Base-by-base conservation (phyloP, 2,113 vertebrate genomes). In the Hassar affinis region DNA sequence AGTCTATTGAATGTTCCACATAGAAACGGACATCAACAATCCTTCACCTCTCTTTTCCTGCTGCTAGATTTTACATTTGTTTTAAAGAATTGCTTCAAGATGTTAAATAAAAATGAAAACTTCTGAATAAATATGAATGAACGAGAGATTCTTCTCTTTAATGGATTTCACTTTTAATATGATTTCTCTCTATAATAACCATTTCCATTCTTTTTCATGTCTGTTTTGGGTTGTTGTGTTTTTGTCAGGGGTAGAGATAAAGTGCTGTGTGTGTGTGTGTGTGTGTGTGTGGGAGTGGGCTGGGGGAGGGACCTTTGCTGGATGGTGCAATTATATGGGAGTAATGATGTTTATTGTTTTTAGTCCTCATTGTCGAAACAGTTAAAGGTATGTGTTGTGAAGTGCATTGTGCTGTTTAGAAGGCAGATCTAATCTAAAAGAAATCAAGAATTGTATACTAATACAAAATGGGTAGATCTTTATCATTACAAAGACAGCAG, bases 341-440 rank as follows among this genome's bases (percentile, higher is more conserved):
- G 30, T 78, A 56, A 45, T 69, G 22, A 78, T 66, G 59, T 78
- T 84, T 83, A 83, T 68, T 78, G 47, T 84, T 11, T 68, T 77
- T 64, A 66, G 77, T 4, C 35, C 42, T 64, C 30, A 64, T 83
- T 52, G 71, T 76, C 3, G 45, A 59, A 52, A 18, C 20, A 52
- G 18, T 49, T 17, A 33, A 51, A 81, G 71, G n/a, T n/a, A n/a
- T 54, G 45, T 35, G 49, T 54, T 11, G 17, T 59, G 72, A 75
- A 30, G n/a, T 51, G 30, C 4, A 22, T 51, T 52, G 71, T 75
- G 49, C 47, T 75, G 20, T 76, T 22, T 54, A 33, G 51, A 17
- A 54, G 7, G 33, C 74, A 35, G 15, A 35, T 33, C 9, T 18
- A 22, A 49, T 15, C 2, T 22, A 27, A 49, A 27, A 17, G 4